phyloP scores from a whole-genome alignment of 2,113 vertebrate species.

The Eublepharis macularius region DNA sequence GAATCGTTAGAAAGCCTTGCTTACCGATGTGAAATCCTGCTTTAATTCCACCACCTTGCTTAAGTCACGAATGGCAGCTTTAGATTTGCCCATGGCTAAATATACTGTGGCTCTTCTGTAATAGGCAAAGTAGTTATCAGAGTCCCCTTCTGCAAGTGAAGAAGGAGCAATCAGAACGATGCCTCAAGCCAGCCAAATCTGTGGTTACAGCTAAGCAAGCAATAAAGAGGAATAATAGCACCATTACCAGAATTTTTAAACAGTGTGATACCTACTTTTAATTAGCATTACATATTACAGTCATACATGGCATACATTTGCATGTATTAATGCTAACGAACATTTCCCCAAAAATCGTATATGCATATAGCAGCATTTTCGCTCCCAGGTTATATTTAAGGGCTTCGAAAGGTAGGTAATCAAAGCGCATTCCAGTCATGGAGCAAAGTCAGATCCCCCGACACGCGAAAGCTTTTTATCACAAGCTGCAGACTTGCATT shows the following conservation, averaged over 20 bases:
- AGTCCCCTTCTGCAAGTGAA: conserved; percentile 87
- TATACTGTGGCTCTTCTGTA: conserved; percentile 98
- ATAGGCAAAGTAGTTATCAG: conserved; percentile 95
- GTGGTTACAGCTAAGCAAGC: conserved; percentile 12
- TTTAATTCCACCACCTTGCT: conserved; percentile 97
- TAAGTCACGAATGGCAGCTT: conserved; percentile 94
- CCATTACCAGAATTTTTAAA: conserved; percentile 13
- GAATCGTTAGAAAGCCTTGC: conserved; percentile 59
- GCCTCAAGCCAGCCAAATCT: conserved; percentile 23
- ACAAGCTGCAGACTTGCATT: conserved; percentile 1
- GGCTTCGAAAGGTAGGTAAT: background rate
- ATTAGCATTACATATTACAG: background rate
- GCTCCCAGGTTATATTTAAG: conserved; percentile 3
- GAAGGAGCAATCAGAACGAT: conserved; percentile 44
- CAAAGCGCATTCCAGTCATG: background rate
- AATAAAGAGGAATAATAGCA: conserved; percentile 24
- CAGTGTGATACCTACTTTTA: background rate
- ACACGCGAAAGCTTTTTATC: background rate
- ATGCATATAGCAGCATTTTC: background rate
- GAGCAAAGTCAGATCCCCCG: background rate
- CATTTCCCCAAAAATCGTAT: background rate
- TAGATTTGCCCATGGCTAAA: conserved; percentile 97
- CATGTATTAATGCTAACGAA: conserved; percentile 31
- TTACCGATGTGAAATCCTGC: conserved; percentile 96
- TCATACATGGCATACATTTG: background rate